These are phyloP conservation scores for Lethenteron camtschaticum DNA, from an alignment of 2,113 vertebrate genomes.

Conservation along the genomic window DNA sequence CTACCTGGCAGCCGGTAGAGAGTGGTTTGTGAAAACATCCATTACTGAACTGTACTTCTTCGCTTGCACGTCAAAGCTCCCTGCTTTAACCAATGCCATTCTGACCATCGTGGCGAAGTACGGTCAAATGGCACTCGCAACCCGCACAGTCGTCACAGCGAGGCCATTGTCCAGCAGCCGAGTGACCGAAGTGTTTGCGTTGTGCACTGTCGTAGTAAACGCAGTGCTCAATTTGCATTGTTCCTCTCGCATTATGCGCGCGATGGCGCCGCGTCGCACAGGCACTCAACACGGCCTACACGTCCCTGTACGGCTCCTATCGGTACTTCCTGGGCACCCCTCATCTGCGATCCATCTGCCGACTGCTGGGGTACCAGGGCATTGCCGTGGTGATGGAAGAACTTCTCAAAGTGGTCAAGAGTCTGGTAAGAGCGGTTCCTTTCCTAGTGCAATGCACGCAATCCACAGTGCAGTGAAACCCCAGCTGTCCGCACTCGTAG, in stretches of 20 bases:
- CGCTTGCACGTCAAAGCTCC: too few species aligned
- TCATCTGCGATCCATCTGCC: conserved; percentile 52
- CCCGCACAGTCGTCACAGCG: too few species aligned
- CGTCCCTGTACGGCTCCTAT: conserved; percentile 52
- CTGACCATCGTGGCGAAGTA: too few species aligned
- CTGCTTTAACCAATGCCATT: too few species aligned
- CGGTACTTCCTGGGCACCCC: conserved; percentile 53
- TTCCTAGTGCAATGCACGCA: too few species aligned
- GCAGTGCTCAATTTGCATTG: not conserved
- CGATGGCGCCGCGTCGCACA: conserved; percentile 11
- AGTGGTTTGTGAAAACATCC: too few species aligned
- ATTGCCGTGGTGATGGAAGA: conserved; percentile 72
- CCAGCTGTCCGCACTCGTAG: too few species aligned
- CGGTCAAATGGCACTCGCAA: too few species aligned
- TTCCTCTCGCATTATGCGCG: not conserved
- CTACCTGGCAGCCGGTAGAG: too few species aligned
- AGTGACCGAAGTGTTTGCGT: not conserved
- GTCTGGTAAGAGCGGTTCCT: conserved; percentile 28
- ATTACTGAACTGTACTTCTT: too few species aligned
- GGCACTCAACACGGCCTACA: conserved; percentile 55
- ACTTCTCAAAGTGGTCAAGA: conserved; percentile 60
- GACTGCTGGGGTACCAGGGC: conserved; percentile 55
- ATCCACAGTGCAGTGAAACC: too few species aligned
- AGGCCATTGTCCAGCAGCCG: not conserved
- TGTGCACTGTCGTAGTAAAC: not conserved